Evolutionary conservation across 2,888 invertebrate species (phyloP).

Genomic region (Scaptomyza caliginosa): DNA sequence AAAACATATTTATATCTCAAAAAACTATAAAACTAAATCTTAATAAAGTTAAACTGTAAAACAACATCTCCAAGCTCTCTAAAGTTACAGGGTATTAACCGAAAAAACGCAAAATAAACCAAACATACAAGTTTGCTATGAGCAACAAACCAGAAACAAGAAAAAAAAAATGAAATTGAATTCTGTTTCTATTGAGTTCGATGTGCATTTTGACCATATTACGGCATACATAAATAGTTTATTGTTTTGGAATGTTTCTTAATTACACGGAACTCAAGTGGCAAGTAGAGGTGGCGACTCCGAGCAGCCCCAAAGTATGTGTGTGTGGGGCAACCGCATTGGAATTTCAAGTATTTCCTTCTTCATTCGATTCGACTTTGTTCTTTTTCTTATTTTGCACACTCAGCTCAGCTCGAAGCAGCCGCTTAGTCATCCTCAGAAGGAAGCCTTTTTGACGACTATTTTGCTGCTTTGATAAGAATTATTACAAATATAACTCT

Average conservation of each 20-base stretch:
- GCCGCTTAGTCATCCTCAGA: conserved; percentile 43
- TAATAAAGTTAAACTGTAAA: background rate
- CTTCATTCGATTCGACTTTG: conserved; percentile 32
- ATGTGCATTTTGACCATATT: conserved; percentile 49
- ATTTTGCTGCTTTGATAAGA: conserved; percentile 58
- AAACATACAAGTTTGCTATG: conserved; percentile 52
- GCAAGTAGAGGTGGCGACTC: conserved; percentile 37
- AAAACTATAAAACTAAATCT: background rate
- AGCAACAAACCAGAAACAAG: conserved; percentile 21
- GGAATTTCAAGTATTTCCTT: conserved; percentile 71
- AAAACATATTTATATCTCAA: no score
- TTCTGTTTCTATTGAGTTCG: conserved; percentile 64
- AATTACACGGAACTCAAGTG: conserved; percentile 78
- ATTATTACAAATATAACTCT: conserved; percentile 43
- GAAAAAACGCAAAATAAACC: conserved; percentile 27
- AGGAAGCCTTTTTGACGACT: conserved; percentile 46
- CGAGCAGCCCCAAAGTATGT: conserved; percentile 10
- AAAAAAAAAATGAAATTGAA: conserved; percentile 29
- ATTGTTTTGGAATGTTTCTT: conserved; percentile 76
- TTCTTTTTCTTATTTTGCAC: conserved; percentile 1
- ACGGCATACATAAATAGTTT: conserved; percentile 55
- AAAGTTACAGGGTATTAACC: conserved; percentile 24
- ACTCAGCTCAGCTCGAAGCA: background rate
- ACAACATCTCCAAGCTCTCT: background rate
- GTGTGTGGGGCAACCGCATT: conserved; percentile 47